Conservation (phyloP, 1,140 invertebrate genomes). For the Papilio xuthus region DNA sequence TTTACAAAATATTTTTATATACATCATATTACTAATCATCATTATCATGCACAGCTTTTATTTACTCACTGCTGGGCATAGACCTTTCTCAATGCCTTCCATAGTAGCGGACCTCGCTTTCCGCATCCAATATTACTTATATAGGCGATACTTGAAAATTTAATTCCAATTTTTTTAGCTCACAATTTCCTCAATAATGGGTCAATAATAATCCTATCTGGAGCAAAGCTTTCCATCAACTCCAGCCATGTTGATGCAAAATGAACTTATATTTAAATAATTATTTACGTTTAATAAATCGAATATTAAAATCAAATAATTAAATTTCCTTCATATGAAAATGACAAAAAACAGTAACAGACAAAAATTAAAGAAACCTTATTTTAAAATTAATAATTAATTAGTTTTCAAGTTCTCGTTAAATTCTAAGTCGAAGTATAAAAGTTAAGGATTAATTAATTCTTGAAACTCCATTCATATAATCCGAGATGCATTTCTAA, state of each 20-base stretch:
- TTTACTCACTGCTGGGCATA: no score
- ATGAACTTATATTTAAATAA: constrained; percentile 2
- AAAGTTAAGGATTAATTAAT: constrained; percentile 10
- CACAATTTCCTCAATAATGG: not conserved
- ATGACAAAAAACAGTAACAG: not conserved
- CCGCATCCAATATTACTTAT: no score
- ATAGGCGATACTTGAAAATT: not conserved
- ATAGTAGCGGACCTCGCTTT: no score
- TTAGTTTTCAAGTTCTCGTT: not conserved
- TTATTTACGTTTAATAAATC: not conserved
- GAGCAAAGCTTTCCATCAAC: constrained; percentile 2
- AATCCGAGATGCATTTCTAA: constrained; percentile 11
- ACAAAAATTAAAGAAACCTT: not conserved
- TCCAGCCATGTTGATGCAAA: not conserved
- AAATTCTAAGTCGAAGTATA: not conserved
- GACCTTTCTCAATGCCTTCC: no score
- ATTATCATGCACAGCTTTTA: no score
- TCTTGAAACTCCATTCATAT: not conserved
- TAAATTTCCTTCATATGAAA: not conserved
- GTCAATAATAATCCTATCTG: constrained; percentile 2
- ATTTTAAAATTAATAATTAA: not conserved
- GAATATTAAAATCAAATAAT: not conserved
- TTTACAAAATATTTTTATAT: not conserved
- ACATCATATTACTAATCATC: no score
- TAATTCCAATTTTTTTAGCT: not conserved